phyloP scores from a whole-genome alignment of 2,797 vertebrate genomes.

The Platalea minor region DNA sequence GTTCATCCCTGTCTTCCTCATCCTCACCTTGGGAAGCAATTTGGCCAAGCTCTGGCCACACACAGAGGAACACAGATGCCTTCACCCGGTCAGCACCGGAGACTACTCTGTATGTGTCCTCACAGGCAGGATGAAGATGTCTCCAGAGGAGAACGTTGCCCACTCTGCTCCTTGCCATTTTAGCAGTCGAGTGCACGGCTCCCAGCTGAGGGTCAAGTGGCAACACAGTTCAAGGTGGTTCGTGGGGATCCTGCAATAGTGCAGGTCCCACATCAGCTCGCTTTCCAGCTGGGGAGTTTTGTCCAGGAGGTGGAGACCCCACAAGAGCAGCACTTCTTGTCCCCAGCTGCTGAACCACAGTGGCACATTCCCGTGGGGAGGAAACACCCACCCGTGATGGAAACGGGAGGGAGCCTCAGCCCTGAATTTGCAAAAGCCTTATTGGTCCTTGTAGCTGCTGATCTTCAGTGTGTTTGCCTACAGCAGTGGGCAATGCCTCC shows the following conservation, averaged over 20 bases:
- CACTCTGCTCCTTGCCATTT: neutral
- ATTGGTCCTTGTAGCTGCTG: neutral
- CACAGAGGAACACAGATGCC: neutral
- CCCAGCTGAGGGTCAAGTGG: no score
- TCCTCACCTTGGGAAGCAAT: neutral
- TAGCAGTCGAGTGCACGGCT: neutral
- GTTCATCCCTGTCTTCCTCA: neutral
- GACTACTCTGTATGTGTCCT: no score
- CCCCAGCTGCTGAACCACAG: neutral
- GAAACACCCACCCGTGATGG: neutral
- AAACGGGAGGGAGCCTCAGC: neutral
- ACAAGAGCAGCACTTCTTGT: neutral
- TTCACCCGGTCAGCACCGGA: neutral
- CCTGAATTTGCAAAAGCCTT: neutral
- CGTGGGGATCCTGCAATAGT: neutral
- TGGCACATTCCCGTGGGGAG: accelerated
- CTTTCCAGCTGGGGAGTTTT: neutral
- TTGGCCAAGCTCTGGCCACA: neutral
- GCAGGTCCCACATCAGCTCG: neutral
- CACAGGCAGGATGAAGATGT: neutral
- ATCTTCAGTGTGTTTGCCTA: neutral
- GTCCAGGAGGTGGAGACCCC: neutral
- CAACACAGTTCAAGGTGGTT: neutral
- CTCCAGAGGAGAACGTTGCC: neutral
- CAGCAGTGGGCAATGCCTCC: neutral